These are phyloP conservation scores for Clarias magur DNA, from an alignment of 2,113 vertebrate species.

Conservation along the genomic window DNA sequence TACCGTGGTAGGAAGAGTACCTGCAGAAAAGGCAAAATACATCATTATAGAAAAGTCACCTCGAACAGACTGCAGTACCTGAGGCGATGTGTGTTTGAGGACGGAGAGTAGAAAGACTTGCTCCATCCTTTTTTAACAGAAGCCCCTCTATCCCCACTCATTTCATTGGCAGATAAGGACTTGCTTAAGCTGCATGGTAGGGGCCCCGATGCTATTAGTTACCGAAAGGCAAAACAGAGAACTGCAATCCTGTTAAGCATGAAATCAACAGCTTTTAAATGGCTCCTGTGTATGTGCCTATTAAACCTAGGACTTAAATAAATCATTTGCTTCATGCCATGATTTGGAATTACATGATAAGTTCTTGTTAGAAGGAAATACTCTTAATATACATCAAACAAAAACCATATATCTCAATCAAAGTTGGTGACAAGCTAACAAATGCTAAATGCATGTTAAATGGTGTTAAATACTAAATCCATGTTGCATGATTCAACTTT, in stretches of 20 bases:
- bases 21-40: conserved; percentile 67
- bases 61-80: conserved; percentile 44
- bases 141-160: background rate
- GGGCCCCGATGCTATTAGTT: conserved; percentile 54
- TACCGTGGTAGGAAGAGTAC: conserved; percentile 73
- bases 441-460: conserved; percentile 68
- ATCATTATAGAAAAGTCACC: conserved; percentile 48
- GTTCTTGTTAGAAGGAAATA: conserved; percentile 63
- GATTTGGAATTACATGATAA: conserved; percentile 56
- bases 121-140: no score
- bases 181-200: conserved; percentile 57
- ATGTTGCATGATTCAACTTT: conserved; percentile 54
- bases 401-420: conserved; percentile 52
- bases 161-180: conserved; percentile 54
- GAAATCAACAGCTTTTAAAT: conserved; percentile 66
- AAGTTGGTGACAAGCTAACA: conserved; percentile 59
- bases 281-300: conserved; percentile 61
- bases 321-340: conserved; percentile 67
- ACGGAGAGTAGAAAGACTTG: conserved; percentile 20
- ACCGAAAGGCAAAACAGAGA: conserved; percentile 57
- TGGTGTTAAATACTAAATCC: conserved; percentile 63
- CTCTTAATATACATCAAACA: conserved; percentile 64
- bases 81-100: conserved; percentile 44
- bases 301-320: conserved; percentile 64
- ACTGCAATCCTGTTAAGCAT: conserved; percentile 71